Conservation (phyloP, 2,888 invertebrate species). For the Mesorhabditis sp. region DNA sequence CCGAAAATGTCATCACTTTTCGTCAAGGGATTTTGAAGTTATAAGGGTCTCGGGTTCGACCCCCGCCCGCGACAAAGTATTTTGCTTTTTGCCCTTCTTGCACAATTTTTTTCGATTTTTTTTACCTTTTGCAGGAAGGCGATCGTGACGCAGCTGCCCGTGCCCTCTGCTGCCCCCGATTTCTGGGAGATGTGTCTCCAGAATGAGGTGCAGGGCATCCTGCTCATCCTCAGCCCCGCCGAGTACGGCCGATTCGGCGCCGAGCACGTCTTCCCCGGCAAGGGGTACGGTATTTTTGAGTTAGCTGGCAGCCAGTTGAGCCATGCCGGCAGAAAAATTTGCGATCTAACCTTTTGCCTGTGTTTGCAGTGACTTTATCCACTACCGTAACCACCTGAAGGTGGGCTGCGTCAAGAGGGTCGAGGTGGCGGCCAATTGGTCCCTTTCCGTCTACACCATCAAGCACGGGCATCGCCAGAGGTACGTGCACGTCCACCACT, state of each 20-base stretch:
- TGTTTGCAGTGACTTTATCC: conserved; percentile 24
- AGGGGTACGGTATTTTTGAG: conserved; percentile 16
- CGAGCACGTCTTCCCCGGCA: conserved; percentile 21
- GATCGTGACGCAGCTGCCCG: conserved; percentile 36
- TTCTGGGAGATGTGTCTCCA: conserved; percentile 36
- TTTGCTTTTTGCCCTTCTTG: no score
- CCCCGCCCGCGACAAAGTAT: no score
- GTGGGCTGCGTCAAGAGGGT: conserved; percentile 29
- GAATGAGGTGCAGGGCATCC: conserved; percentile 17
- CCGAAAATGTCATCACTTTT: no score
- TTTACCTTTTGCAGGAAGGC: conserved; percentile 7
- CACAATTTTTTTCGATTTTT: not conserved
- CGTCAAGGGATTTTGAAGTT: no score
- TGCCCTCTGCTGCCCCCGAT: conserved; percentile 22
- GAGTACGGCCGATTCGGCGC: conserved; percentile 26
- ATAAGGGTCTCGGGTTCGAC: no score
- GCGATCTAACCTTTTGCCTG: not conserved
- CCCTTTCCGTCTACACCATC: conserved; percentile 21
- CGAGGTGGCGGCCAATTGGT: conserved; percentile 23
- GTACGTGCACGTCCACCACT: conserved; percentile 31
- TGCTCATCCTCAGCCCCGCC: conserved; percentile 24
- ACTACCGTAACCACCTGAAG: conserved; percentile 24
- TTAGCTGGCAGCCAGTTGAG: not conserved
- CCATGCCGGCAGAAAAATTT: not conserved
- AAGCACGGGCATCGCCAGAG: conserved; percentile 19